phyloP scores from a whole-genome alignment of 2,888 invertebrate genomes.

The Brachyopa scutellaris region DNA sequence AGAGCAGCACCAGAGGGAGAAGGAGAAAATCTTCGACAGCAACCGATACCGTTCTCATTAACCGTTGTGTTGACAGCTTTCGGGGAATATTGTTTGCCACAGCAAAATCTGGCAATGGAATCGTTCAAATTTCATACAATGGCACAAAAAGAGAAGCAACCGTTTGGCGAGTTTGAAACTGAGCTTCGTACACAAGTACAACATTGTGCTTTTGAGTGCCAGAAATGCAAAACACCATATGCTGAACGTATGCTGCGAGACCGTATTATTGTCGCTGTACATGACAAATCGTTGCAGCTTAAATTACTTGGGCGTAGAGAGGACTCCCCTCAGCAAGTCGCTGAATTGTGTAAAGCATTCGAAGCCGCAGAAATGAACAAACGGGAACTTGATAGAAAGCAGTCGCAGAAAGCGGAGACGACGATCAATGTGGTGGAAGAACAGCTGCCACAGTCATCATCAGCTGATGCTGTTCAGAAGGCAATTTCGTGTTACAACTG shows the following conservation, averaged over 20 bases:
- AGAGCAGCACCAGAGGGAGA: too few species aligned
- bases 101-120: conserved; percentile 38
- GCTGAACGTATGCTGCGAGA: conserved; percentile 57
- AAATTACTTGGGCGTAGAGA: conserved; percentile 44
- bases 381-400: neutral
- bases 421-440: too few species aligned
- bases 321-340: conserved; percentile 35
- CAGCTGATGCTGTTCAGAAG: too few species aligned
- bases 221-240: conserved; percentile 26
- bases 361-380: conserved; percentile 40
- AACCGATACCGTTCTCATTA: too few species aligned
- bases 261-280: conserved; percentile 48
- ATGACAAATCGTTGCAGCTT: conserved; percentile 50
- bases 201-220: conserved; percentile 58
- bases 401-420: neutral
- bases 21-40: too few species aligned
- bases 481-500: too few species aligned
- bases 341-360: conserved; percentile 44
- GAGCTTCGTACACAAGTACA: conserved; percentile 54
- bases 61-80: conserved; percentile 17
- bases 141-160: conserved; percentile 50
- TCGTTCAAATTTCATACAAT: conserved; percentile 59
- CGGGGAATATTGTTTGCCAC: conserved; percentile 46
- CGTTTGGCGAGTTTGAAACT: conserved; percentile 60
- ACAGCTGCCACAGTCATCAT: too few species aligned